Evolutionary conservation across 2,888 invertebrate genomes (phyloP).

Genomic region (Glyphotaelius pellucidus): DNA sequence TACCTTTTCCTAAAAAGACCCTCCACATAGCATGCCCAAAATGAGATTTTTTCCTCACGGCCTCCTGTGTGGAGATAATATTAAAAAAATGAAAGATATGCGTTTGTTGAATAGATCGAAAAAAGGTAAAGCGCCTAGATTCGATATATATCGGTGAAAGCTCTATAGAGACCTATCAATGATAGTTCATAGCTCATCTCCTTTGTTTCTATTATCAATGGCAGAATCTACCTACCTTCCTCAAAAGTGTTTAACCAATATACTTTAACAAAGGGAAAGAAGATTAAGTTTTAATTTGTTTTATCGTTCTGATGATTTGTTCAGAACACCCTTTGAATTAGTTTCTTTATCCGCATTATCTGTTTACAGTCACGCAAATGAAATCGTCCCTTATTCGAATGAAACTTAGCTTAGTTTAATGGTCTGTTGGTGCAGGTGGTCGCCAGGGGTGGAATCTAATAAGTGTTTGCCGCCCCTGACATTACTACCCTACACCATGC

Average conservation of each 20-base stretch:
- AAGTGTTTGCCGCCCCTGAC: slow-evolving; percentile 54
- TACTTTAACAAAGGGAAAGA: neutral
- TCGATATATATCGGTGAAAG: too few relatives aligned
- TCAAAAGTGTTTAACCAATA: neutral
- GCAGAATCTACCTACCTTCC: neutral
- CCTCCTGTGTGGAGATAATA: too few relatives aligned
- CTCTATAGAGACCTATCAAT: too few relatives aligned
- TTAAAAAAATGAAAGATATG: too few relatives aligned
- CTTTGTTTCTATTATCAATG: too few relatives aligned
- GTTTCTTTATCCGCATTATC: slow-evolving; percentile 10
- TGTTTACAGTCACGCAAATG: slow-evolving; percentile 1
- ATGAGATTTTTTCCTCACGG: too few relatives aligned
- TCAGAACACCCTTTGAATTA: neutral
- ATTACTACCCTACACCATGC: neutral
- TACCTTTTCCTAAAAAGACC: too few relatives aligned
- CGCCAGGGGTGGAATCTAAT: slow-evolving; percentile 49
- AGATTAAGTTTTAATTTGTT: neutral
- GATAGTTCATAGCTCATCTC: too few relatives aligned
- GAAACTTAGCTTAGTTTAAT: slow-evolving; percentile 24
- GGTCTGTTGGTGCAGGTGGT: slow-evolving; percentile 48
- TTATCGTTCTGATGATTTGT: neutral
- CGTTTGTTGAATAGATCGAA: too few relatives aligned
- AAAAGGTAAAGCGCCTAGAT: too few relatives aligned
- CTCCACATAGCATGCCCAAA: too few relatives aligned
- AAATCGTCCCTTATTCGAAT: slow-evolving; percentile 43